Percentiles rank a stretch among this genome's conserved stretches.
These are phyloP conservation scores for Drosophila varians DNA, from an alignment of 1,140 invertebrate genomes.

Conservation along the genomic window DNA sequence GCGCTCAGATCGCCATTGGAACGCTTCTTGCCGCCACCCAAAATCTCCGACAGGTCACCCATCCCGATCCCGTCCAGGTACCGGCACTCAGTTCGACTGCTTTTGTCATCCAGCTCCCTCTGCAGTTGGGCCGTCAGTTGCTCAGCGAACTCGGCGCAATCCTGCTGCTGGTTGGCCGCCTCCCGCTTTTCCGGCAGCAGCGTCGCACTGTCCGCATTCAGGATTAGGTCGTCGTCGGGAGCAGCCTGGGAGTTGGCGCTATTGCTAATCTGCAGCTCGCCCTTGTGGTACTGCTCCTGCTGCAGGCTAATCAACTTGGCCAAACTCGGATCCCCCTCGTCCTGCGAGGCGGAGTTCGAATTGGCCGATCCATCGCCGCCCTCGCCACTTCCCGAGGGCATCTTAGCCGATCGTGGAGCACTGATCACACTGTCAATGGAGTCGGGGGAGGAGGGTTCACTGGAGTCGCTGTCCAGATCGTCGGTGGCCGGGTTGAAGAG, in stretches of 20 bases:
- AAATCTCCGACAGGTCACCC: conserved; percentile 56
- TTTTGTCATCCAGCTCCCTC: conserved; percentile 89
- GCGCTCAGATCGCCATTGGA: conserved; percentile 85
- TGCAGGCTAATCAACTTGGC: conserved; percentile 48
- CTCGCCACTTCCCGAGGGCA: conserved; percentile 40
- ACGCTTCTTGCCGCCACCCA: conserved; percentile 61
- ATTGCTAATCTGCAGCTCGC: conserved; percentile 68
- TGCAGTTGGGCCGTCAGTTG: conserved; percentile 89
- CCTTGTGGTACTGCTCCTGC: conserved; percentile 58
- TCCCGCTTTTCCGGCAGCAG: conserved; percentile 63
- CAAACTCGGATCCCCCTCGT: conserved; percentile 34
- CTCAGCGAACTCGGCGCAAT: conserved; percentile 91
- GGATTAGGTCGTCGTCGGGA: conserved; percentile 62
- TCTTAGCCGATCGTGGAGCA: conserved; percentile 78
- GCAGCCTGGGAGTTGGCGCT: conserved; percentile 39
- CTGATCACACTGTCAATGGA: conserved; percentile 94
- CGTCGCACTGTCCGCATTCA: conserved; percentile 68
- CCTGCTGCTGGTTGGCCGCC: conserved; percentile 81
- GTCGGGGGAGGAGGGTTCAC: conserved; percentile 93
- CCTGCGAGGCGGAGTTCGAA: conserved; percentile 28
- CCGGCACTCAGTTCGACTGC: conserved; percentile 56
- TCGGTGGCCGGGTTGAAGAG: conserved; percentile 95
- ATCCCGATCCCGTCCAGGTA: conserved; percentile 66
- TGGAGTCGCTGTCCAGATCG: conserved; percentile 94
- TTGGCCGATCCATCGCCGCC: conserved; percentile 37